phyloP scores from a whole-genome alignment of 2,888 invertebrate genomes.

The Latheticus oryzae region DNA sequence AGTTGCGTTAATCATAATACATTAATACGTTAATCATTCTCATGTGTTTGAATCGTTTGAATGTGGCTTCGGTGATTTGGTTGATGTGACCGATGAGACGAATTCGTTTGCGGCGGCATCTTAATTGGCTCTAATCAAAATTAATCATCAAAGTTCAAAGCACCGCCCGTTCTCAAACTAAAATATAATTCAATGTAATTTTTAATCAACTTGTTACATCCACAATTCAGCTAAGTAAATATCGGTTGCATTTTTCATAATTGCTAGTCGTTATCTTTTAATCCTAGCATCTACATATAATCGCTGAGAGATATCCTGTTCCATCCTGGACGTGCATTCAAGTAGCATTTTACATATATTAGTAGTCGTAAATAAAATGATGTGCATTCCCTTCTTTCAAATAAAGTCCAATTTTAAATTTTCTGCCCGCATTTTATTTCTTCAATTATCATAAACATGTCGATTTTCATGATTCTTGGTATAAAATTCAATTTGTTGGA shows the following conservation, averaged over 20 bases:
- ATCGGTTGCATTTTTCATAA: slow-evolving; percentile 33
- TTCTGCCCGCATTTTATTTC: slow-evolving; percentile 63
- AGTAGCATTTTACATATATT: slow-evolving; percentile 63
- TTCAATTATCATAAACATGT: slow-evolving; percentile 66
- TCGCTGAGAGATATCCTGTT: slow-evolving; percentile 42
- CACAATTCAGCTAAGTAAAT: slow-evolving; percentile 3
- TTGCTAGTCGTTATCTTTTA: slow-evolving; percentile 46
- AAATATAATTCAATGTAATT: slow-evolving; percentile 26
- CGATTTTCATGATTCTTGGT: slow-evolving; percentile 57
- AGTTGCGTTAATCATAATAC: too few relatives aligned
- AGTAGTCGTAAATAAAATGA: slow-evolving; percentile 61
- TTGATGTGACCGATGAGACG: slow-evolving; percentile 34
- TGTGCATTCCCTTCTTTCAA: slow-evolving; percentile 55
- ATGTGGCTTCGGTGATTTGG: too few relatives aligned
- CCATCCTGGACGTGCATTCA: slow-evolving; percentile 51
- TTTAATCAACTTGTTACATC: slow-evolving; percentile 28
- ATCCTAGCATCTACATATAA: slow-evolving; percentile 45
- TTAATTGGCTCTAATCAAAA: slow-evolving; percentile 33
- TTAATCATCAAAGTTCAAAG: slow-evolving; percentile 18
- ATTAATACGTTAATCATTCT: too few relatives aligned
- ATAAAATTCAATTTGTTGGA: slow-evolving; percentile 64
- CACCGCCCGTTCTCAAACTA: slow-evolving; percentile 17
- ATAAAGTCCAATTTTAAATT: slow-evolving; percentile 63
- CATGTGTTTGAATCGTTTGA: too few relatives aligned
- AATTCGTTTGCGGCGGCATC: slow-evolving; percentile 26